Conservation (phyloP, 2,797 vertebrate species). For the Apogon talboti region DNA sequence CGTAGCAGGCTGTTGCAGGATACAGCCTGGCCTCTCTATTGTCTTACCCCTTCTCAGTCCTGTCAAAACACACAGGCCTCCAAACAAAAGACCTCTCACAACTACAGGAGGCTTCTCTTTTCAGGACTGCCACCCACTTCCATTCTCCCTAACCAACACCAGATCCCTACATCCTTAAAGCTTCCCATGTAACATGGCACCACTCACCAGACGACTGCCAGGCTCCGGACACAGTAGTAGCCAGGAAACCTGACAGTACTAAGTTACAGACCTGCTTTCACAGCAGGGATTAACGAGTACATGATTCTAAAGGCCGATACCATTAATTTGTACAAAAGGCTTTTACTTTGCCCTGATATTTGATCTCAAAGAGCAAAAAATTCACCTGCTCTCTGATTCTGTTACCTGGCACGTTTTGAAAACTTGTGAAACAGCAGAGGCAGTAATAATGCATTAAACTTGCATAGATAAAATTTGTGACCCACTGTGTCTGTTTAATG, state of each 20-base stretch:
- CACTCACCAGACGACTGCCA: slow-evolving; percentile 3
- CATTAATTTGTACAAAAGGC: not conserved
- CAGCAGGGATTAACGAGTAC: slow-evolving; percentile 10
- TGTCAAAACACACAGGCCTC: slow-evolving; percentile 71
- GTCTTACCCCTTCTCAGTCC: slow-evolving; percentile 54
- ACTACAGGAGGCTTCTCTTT: slow-evolving; percentile 50
- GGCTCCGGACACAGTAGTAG: slow-evolving; percentile 16
- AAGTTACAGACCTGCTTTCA: slow-evolving; percentile 20
- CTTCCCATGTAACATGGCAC: slow-evolving; percentile 43
- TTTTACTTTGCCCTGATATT: slow-evolving; percentile 10
- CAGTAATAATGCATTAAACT: slow-evolving; percentile 1
- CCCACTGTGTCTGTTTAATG: slow-evolving; percentile 2
- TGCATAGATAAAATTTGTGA: slow-evolving; percentile 5
- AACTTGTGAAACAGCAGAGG: not conserved
- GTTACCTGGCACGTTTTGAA: not conserved
- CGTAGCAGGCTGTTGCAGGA: slow-evolving; percentile 15
- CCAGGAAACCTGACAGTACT: slow-evolving; percentile 29
- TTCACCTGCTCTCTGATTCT: not conserved
- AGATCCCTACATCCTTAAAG: slow-evolving; percentile 30
- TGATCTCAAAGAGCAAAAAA: not conserved
- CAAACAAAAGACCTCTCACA: slow-evolving; percentile 54
- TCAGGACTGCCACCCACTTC: slow-evolving; percentile 39
- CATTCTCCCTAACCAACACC: slow-evolving; percentile 39
- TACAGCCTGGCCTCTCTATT: slow-evolving; percentile 36
- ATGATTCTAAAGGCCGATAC: slow-evolving; percentile 2